Conservation (phyloP, 2,888 invertebrate species). For the Ischnus inquisitorius region DNA sequence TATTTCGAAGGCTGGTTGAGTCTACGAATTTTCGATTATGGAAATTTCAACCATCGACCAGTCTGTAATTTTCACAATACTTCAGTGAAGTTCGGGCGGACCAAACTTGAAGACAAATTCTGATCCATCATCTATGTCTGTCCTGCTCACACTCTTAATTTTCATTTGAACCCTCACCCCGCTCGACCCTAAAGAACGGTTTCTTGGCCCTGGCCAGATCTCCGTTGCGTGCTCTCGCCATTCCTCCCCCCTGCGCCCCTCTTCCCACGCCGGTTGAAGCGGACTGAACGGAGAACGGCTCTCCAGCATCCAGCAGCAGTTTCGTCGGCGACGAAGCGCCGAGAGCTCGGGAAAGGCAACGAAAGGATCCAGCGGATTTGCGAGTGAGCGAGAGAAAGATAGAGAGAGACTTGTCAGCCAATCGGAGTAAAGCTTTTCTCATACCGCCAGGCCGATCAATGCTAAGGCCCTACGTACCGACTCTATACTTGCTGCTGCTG, state of each 20-base stretch:
- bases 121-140: conserved; percentile 8
- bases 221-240: conserved; percentile 40
- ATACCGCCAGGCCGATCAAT: conserved; percentile 82
- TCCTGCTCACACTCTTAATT: conserved; percentile 56
- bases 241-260: conserved; percentile 48
- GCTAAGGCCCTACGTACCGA: conserved; percentile 83
- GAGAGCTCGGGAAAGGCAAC: conserved; percentile 65
- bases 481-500: conserved; percentile 65
- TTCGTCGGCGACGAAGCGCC: conserved; percentile 61
- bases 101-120: conserved; percentile 39
- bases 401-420: conserved; percentile 75
- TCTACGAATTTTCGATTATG: conserved; percentile 35
- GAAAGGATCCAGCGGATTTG: conserved; percentile 74
- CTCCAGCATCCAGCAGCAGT: conserved; percentile 49
- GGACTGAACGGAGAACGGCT: conserved; percentile 47
- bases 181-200: conserved; percentile 58
- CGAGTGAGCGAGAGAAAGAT: conserved; percentile 41
- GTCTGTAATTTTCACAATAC: conserved; percentile 64
- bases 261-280: conserved; percentile 27
- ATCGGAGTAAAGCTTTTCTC: conserved; percentile 80
- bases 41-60: conserved; percentile 28
- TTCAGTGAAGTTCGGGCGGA: conserved; percentile 27
- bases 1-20: conserved; percentile 4
- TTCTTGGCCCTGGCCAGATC: conserved; percentile 53
- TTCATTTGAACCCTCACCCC: conserved; percentile 59